Evolutionary conservation across 2,888 invertebrate genomes (phyloP), one percentile per base, ranked within the genome.

Genomic region (Microdon myrmicae): DNA sequence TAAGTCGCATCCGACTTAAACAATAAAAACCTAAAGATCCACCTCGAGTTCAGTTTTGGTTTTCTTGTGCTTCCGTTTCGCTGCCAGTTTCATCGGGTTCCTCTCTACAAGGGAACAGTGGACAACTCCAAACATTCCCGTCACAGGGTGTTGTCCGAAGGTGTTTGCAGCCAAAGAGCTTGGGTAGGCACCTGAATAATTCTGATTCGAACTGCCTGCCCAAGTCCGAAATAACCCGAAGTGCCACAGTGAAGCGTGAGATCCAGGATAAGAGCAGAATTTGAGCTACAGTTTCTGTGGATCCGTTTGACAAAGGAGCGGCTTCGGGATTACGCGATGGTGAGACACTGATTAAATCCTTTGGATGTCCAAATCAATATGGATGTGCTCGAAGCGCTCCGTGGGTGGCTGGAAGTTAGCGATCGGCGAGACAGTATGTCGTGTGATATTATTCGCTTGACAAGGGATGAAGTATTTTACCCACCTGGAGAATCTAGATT

Each of bases 171-270:
- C 56, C 56, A n/a, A 56, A 38, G n/a, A 49, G 20, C 13, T 39
- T 35, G 23, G 29, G 25, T 4, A 47, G 47, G 16, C 41, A 14
- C 14, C 6, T 56, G n/a, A 56, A 56, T 32, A 49, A 16, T 1
- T 49, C 49, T 3, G 38, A 48, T 22, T 48, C 35, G 22, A 51
- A 51, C 26, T 44, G 44, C 8, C 20, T 16, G 3, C 51, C 43
- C 5, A 43, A 16, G 67, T 78, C 76, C 8, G 75, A 74, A 2
- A 75, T 76, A 2, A 79, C 68, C 3, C 28, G 58, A 0, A 31
- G 17, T 5, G 80, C 80, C 4, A 73, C 69, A 0, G 80, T 79
- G 44, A 74, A 81, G 4, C 78, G 67, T 1, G 79, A 41, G 2
- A 82, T 72, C 82, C 80, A 82, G 0, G 41, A 34, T n/a, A 22